Percentiles rank a stretch among this genome's conserved stretches.
Conservation (phyloP, 2,797 vertebrate genomes). For the Varecia variegata region DNA sequence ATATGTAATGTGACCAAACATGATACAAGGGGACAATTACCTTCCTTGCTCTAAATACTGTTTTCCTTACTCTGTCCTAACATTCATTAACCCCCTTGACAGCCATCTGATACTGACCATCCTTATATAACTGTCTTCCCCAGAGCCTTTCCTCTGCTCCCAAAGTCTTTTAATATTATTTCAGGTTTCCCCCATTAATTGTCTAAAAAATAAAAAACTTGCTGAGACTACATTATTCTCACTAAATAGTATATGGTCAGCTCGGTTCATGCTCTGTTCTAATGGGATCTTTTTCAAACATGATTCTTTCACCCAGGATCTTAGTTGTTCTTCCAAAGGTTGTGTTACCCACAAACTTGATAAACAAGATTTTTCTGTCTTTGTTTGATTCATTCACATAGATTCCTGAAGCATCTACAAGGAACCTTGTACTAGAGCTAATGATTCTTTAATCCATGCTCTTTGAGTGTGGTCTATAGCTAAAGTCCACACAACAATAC, state of each 20-base stretch:
- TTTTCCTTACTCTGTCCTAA: neutral
- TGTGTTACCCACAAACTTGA: neutral
- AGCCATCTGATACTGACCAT: neutral
- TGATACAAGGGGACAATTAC: neutral
- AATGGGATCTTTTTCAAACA: neutral
- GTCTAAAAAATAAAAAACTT: neutral
- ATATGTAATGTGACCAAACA: neutral
- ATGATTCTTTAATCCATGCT: neutral
- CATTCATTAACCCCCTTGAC: neutral
- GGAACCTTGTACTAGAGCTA: neutral
- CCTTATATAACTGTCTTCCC: neutral
- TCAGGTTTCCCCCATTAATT: neutral
- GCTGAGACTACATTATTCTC: neutral
- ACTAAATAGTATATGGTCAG: neutral
- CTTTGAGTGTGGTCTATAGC: neutral
- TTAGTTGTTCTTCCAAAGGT: neutral
- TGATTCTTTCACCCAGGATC: neutral
- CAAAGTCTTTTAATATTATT: neutral
- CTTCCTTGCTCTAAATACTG: neutral
- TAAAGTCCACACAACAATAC: neutral
- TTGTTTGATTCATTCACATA: neutral
- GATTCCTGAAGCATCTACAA: neutral
- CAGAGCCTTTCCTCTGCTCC: neutral
- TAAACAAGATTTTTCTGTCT: neutral
- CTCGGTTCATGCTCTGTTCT: neutral